phyloP scores from a whole-genome alignment of 2,113 vertebrate species.

The Eidolon helvum region DNA sequence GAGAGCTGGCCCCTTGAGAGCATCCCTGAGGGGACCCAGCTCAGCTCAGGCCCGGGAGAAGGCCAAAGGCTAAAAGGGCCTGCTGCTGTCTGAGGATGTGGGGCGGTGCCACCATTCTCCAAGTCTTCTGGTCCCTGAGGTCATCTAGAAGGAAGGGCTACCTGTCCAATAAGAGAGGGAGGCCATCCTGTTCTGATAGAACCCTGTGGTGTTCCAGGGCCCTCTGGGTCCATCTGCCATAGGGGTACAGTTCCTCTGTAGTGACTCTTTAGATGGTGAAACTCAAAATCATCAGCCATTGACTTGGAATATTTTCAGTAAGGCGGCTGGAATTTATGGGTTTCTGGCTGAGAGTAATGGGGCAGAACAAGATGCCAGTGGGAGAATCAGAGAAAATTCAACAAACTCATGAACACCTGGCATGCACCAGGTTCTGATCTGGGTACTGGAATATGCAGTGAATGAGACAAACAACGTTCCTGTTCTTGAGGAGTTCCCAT shows the following conservation, averaged over 20 bases:
- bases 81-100: neutral
- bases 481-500: neutral
- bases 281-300: neutral
- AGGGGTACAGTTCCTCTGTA: fast-evolving
- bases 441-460: neutral
- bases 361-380: neutral
- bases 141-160: neutral
- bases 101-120: fast-evolving
- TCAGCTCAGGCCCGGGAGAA: neutral
- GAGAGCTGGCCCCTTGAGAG: neutral
- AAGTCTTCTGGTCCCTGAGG: neutral
- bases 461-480: fast-evolving
- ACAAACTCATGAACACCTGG: neutral
- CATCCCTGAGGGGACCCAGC: neutral
- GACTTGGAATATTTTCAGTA: neutral
- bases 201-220: no score
- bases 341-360: neutral
- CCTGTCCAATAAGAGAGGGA: neutral
- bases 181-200: no score
- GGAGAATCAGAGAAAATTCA: neutral
- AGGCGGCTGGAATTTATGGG: neutral
- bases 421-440: fast-evolving
- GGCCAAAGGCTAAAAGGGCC: neutral
- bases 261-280: neutral
- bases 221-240: neutral